Evolutionary conservation across 2,113 vertebrate species (phyloP).

Genomic region (Elachura formosa): DNA sequence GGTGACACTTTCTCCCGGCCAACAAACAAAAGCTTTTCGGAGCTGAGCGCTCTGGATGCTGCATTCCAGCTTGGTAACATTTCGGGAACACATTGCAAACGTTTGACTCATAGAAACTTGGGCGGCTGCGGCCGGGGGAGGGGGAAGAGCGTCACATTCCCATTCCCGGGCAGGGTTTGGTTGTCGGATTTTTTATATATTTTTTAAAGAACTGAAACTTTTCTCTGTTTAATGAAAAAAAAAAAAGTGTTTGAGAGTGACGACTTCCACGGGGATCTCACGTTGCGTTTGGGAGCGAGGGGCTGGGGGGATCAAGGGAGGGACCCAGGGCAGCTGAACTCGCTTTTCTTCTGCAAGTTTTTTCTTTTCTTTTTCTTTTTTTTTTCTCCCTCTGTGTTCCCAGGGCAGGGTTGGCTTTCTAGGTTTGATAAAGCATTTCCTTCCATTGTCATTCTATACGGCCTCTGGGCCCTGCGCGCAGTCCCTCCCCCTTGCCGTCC

Average conservation of each 20-base stretch:
- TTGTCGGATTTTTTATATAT: background rate
- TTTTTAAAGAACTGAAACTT: background rate
- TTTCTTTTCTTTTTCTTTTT: too few relatives aligned
- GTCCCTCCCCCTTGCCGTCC: conserved; percentile 61
- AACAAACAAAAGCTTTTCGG: conserved; percentile 23
- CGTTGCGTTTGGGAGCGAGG: background rate
- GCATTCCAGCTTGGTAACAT: conserved; percentile 68
- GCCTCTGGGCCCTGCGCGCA: conserved; percentile 51
- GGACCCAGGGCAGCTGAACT: background rate
- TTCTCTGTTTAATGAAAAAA: background rate
- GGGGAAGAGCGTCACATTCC: conserved; percentile 48
- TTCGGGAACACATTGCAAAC: conserved; percentile 69
- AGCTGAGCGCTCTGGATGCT: conserved; percentile 42
- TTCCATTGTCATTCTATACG: conserved; percentile 70
- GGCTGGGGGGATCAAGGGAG: conserved; percentile 30
- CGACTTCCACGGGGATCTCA: background rate
- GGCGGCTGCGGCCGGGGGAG: conserved; percentile 46
- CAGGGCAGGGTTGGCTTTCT: conserved; percentile 66
- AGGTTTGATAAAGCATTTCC: conserved; percentile 72
- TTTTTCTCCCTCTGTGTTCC: background rate
- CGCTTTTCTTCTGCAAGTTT: conserved; percentile 5
- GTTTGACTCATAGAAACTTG: conserved; percentile 72
- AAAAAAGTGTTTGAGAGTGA: background rate
- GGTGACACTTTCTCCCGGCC: conserved; percentile 19
- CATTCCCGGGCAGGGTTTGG: conserved; percentile 26